A percentile compares a stretch with the other conserved stretches of the same genome.
These are phyloP conservation scores for Chirona hameri DNA, from an alignment of 2,888 invertebrate species.

Conservation along the genomic window DNA sequence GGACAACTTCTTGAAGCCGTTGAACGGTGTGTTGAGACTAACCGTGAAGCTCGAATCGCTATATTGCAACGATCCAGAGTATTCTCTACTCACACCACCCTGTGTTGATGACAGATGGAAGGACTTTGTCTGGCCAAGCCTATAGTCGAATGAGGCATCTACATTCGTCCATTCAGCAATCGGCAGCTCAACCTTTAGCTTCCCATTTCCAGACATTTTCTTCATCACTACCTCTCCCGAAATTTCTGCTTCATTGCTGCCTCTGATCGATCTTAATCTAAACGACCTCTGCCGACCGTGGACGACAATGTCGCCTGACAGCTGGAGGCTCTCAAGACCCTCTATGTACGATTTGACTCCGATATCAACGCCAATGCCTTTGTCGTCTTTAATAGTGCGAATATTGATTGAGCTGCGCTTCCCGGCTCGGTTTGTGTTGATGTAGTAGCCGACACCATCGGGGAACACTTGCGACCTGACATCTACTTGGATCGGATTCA, in stretches of 20 bases:
- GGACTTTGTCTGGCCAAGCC: not conserved
- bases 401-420: not conserved
- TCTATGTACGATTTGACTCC: not conserved
- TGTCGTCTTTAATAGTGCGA: not conserved
- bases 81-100: not conserved
- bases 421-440: conserved; percentile 12
- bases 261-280: not conserved
- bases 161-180: not conserved
- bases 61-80: not conserved
- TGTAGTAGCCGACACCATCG: not conserved
- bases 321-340: not conserved
- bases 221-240: not conserved
- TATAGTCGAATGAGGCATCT: not conserved
- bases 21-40: not conserved
- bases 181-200: not conserved
- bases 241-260: not conserved
- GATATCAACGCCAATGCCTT: not conserved
- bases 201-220: not conserved
- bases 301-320: not conserved
- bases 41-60: not conserved
- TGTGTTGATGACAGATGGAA: not conserved
- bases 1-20: not conserved
- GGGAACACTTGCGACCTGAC: not conserved
- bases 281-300: not conserved
- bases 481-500: not conserved